Evolutionary conservation across 2,888 invertebrate species (phyloP).

Genomic region (Megaustenia siamemsis): DNA sequence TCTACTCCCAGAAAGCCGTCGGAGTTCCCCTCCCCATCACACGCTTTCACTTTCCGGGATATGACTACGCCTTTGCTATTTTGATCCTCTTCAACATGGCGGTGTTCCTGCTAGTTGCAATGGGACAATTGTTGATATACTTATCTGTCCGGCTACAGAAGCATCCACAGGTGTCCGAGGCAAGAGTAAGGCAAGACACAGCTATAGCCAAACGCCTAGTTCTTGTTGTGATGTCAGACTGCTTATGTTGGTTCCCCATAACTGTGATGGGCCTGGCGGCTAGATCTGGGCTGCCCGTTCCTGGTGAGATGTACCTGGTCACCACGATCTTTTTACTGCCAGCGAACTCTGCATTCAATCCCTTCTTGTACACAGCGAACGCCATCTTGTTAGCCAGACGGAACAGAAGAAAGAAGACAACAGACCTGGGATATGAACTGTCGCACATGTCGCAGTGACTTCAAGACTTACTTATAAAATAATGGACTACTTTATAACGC

Average conservation of each 20-base stretch:
- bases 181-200: constrained; percentile 36
- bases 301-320: constrained; percentile 53
- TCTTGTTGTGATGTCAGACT: constrained; percentile 51
- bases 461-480: background rate
- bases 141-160: constrained; percentile 50
- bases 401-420: constrained; percentile 18
- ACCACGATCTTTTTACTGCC: constrained; percentile 81
- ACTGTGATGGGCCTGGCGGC: constrained; percentile 55
- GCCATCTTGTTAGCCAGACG: constrained; percentile 47
- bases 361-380: constrained; percentile 64
- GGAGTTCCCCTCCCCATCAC: constrained; percentile 56
- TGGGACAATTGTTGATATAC: constrained; percentile 53
- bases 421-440: background rate
- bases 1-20: constrained; percentile 56
- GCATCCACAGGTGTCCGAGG: constrained; percentile 31
- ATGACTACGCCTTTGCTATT: constrained; percentile 52
- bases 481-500: background rate
- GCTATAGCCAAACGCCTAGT: constrained; percentile 52
- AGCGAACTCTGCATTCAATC: constrained; percentile 82
- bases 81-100: constrained; percentile 54
- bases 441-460: constrained; percentile 17
- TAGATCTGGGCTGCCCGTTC: constrained; percentile 42
- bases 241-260: constrained; percentile 55
- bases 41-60: constrained; percentile 35
- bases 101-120: constrained; percentile 51